Evolutionary conservation across 2,797 vertebrate genomes (phyloP), one percentile per base, ranked within the genome.

Genomic region (Phrynocephalus forsythii): DNA sequence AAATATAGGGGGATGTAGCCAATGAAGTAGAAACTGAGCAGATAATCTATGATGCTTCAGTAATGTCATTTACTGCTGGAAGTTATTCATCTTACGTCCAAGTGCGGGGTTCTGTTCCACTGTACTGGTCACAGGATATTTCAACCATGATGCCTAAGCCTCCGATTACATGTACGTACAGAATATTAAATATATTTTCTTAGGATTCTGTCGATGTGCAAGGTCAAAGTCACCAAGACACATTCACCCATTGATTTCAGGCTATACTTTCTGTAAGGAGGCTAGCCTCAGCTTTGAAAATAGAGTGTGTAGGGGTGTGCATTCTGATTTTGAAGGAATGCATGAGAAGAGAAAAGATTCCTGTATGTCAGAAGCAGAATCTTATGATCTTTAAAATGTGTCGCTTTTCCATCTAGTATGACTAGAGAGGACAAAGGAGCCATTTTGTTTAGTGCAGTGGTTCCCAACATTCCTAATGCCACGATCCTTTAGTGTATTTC

Each of bases 141-240:
- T 99, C 99, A 88, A 99, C 98, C 86, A 99, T 99, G 99, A 99
- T 99, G 98, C 99, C 99, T 52, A 99, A 99, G 88, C 99, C 99
- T 16, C 99, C 98, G 0, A 99, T 99, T 95, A 97, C 99, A 91
- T 72, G 99, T 99, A 96, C 0, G 95, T 96, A 78, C 18, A 88
- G 63, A 66, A 88, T 85, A 73, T 82, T 83, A 38, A 90, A 87
- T 87, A 48, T 89, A 48, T 10, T 87, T 88, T 77, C 7, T 87
- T 71, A 38, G 1, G 26, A 7, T 82, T 67, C 8, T 56, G 18
- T 76, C 6, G 2, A 66, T 81, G 52, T 69, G n/a, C 0, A 0
- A 26, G 90, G 44, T 52, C 71, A 38, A 28, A 67, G 33, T 91
- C 66, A 84, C 60, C 18, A 75, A 69, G 6, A 18, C 15, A 6